Evolutionary conservation across 2,113 vertebrate genomes (phyloP), one percentile per base, ranked within the genome.

Genomic region (Tor tambroides): DNA sequence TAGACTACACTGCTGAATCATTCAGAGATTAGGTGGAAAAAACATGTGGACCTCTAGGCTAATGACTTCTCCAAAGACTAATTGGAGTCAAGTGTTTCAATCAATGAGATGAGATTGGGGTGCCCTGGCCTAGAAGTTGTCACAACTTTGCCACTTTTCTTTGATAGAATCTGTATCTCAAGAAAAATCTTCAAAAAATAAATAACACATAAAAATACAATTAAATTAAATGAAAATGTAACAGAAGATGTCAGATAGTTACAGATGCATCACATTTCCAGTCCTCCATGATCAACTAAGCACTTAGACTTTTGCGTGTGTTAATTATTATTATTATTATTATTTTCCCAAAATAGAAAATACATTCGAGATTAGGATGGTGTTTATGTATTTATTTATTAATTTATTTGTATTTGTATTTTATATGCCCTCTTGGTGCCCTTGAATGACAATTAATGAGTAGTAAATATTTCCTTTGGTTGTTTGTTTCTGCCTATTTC

Each of bases 51-150:
- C 69, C 69, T 38, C 9, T 38, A 10, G 32, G 32, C 32, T 72
- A 72, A 72, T 72, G 69, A 38, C 32, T 72, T 72, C 8, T 38
- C 69, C 19, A 23, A 72, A 72, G 69, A 72, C 69, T 72, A 72
- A 38, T 72, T 15, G 32, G 7, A 11, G 69, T 38, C 32, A 71
- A 71, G 67, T 38, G 30, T 38, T 67, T 67, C 26, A 38, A 72
- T 72, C 69, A 72, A 72, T 72, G 69, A 38, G 72, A 75, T 75
- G 38, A 75, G 41, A 75, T 43, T 75, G 72, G 72, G 21, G 38
- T 43, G 38, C 23, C 11, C 11, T 75, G 72, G 72, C 2, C 1
- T 43, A 74, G 11, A 71, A 71, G 19, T 71, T 71, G 67, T 5
- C 67, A 71, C 67, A 71, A 21, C 17, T 35, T 71, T 21, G 17